These are phyloP conservation scores for Megaustenia siamemsis DNA, from an alignment of 2,888 invertebrate species.

Conservation along the genomic window DNA sequence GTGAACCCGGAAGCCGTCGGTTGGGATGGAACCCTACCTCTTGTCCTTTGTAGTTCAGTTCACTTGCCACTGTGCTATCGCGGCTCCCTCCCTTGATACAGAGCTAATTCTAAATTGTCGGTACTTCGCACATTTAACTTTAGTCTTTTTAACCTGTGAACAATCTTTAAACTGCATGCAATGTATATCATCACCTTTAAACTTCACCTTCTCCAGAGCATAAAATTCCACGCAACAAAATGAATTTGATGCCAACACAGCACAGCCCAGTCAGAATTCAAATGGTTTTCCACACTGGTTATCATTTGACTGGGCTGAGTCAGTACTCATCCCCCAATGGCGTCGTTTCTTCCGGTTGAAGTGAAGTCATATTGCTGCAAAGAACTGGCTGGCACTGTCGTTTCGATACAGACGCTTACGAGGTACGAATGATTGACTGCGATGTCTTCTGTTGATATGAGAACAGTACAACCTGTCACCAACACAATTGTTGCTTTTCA, in stretches of 20 bases:
- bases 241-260: background rate
- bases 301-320: background rate
- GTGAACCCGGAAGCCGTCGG: too few species aligned
- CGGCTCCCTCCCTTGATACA: too few species aligned
- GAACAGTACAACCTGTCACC: background rate
- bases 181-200: background rate
- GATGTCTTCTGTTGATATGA: background rate
- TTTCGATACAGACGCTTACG: background rate
- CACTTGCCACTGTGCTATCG: too few species aligned
- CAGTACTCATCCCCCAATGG: background rate
- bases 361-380: constrained; percentile 24
- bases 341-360: constrained; percentile 36
- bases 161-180: background rate
- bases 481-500: background rate
- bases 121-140: background rate
- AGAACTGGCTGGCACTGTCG: constrained; percentile 5
- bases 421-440: background rate
- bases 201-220: background rate
- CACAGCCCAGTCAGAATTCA: background rate
- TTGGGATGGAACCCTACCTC: too few species aligned
- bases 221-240: background rate
- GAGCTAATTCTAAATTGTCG: constrained; percentile 5
- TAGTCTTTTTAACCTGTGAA: background rate
- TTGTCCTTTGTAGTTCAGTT: too few species aligned
- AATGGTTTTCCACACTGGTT: background rate